Base-by-base conservation (phyloP, 2,797 vertebrate genomes). In the Denticeps clupeoides region DNA sequence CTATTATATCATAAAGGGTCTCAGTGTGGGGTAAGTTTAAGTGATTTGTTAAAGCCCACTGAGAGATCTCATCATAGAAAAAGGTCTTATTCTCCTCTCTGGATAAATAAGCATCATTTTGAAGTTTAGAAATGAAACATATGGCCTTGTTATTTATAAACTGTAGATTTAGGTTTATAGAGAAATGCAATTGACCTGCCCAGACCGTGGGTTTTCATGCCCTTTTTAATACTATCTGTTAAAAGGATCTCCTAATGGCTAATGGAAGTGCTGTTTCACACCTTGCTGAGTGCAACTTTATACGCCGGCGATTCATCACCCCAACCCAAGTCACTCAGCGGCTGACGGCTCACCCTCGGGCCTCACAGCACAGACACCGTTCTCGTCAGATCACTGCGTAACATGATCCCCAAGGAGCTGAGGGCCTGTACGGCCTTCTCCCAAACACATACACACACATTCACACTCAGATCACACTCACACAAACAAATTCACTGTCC, bases 261-360 rank as follows among this genome's bases (percentile, higher is more conserved):
- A 73, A 72, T 53, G 51, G 68, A 58, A 70, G 69, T 65, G 64
- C 37, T 62, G 63, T 66, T 72, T 70, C 62, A 65, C 66, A 68
- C 68, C 60, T 74, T 62, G 54, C 61, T 42, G 68, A 68, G 60
- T 72, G 73, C 65, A 77, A 73, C 72, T 60, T 69, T 62, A 73
- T 73, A 69, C 68, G 32, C 46, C 50, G 41, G 64, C 62, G 55
- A 77, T 70, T 63, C 67, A 73, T 70, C 62, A 55, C 59, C 49
- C 29, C 31, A 46, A 57, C 45, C 64, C 47, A 32, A 60, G 64
- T 72, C 70, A 64, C 57, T 66, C 64, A 59, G 59, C 57, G 56
- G 41, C 49, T 55, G 56, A 59, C 10, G 27, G 29, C 49, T 47
- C 38, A 40, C 47, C 64, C 53, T 25, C 47, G 19, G 59, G 65